Conservation (phyloP, 1,140 invertebrate genomes). For the Triops cancriformis region DNA sequence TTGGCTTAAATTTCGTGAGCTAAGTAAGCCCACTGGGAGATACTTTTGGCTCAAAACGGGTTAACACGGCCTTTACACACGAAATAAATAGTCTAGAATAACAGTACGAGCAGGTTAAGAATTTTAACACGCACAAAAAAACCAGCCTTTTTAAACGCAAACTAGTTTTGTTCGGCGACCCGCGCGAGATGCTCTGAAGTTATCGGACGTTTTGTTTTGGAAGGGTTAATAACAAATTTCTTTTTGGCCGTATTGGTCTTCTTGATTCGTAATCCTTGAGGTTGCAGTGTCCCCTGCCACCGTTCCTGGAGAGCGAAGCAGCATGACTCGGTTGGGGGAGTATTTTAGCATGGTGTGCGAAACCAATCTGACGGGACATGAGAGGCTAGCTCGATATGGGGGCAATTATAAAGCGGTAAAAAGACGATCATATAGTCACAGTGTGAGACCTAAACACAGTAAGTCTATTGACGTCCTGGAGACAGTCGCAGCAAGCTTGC, state of each 20-base stretch:
- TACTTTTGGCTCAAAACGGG: too few relatives aligned
- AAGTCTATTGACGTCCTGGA: slow-evolving; percentile 10
- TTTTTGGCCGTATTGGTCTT: not conserved
- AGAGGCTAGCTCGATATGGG: not conserved
- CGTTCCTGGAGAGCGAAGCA: not conserved
- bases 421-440: slow-evolving; percentile 5
- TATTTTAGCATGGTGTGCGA: slow-evolving; percentile 13
- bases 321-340: slow-evolving; percentile 11
- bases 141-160: too few relatives aligned
- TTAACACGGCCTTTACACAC: too few relatives aligned
- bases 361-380: slow-evolving; percentile 1
- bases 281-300: not conserved
- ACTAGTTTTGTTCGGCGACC: too few relatives aligned
- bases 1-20: too few relatives aligned
- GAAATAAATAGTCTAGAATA: too few relatives aligned
- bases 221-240: not conserved
- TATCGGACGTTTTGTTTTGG: not conserved
- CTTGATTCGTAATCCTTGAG: not conserved
- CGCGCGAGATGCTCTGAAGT: not conserved
- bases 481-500: slow-evolving; percentile 8
- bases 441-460: not conserved
- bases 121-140: too few relatives aligned
- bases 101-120: too few relatives aligned
- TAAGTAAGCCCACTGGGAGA: too few relatives aligned
- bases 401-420: slow-evolving; percentile 13